Conservation (phyloP, 2,888 invertebrate genomes). For the Emmelina monodactyla region DNA sequence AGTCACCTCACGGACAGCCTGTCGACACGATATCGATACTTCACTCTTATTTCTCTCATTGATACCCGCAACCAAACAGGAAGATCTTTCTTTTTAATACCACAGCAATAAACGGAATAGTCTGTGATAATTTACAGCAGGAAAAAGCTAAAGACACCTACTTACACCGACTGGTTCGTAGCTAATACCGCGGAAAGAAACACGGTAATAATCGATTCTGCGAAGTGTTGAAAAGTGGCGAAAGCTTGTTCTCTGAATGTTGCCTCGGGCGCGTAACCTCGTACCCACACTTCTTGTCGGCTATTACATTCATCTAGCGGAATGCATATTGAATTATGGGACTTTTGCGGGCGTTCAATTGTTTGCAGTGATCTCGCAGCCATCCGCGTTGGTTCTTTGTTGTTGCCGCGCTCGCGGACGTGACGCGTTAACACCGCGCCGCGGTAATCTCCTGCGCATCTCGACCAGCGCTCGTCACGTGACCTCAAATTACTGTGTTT, state of each 20-base stretch:
- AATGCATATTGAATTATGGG: conserved; percentile 66
- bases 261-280: conserved; percentile 39
- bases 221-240: conserved; percentile 61
- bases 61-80: too few relatives aligned
- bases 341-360: conserved; percentile 59
- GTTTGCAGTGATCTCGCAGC: conserved; percentile 17
- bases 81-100: too few relatives aligned
- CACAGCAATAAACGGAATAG: too few relatives aligned
- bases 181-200: conserved; percentile 38
- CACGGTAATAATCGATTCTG: conserved; percentile 50
- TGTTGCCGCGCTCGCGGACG: conserved; percentile 46
- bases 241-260: conserved; percentile 50
- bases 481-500: conserved; percentile 56
- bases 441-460: conserved; percentile 25
- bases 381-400: conserved; percentile 45
- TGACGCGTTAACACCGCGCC: conserved; percentile 58
- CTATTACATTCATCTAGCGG: conserved; percentile 57
- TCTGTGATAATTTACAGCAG: background rate
- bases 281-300: conserved; percentile 41
- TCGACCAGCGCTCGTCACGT: conserved; percentile 39
- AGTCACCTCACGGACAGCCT: conserved; percentile 41
- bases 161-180: conserved; percentile 21
- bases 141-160: background rate
- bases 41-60: too few relatives aligned
- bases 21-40: conserved; percentile 26